A percentile compares a stretch with the other conserved stretches of the same genome.
Evolutionary conservation across 2,797 vertebrate genomes (phyloP).

Genomic region (Enteromius afrohamiltoni): DNA sequence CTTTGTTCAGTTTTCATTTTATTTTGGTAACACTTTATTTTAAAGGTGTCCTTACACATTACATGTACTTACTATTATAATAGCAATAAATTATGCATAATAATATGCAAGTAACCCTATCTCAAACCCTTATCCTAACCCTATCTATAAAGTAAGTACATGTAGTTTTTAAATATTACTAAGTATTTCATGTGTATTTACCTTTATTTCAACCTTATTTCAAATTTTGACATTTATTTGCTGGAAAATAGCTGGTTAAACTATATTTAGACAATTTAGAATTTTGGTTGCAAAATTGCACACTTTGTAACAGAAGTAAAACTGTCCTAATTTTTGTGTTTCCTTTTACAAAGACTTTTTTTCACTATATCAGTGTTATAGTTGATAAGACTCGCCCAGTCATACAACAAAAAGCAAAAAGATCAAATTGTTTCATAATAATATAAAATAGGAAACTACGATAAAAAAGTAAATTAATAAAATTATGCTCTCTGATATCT

Average conservation of each 20-base stretch:
- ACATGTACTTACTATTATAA: too few relatives aligned
- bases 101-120: too few relatives aligned
- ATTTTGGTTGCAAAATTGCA: neutral
- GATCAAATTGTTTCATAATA: neutral
- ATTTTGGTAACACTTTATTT: too few relatives aligned
- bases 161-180: too few relatives aligned
- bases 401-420: neutral
- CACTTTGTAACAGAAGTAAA: neutral
- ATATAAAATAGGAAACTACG: neutral
- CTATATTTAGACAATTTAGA: neutral
- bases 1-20: neutral
- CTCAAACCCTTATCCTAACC: too few relatives aligned
- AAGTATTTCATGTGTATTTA: too few relatives aligned
- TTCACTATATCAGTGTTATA: neutral
- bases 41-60: too few relatives aligned
- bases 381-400: neutral
- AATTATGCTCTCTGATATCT: neutral
- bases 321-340: neutral
- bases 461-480: neutral
- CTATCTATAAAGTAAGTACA: too few relatives aligned
- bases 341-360: neutral
- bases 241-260: too few relatives aligned
- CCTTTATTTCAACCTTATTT: too few relatives aligned
- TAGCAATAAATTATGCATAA: too few relatives aligned
- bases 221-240: too few relatives aligned